Percentiles rank a stretch among this genome's conserved stretches.
These are phyloP conservation scores for Agriopis leucophaearia DNA, from an alignment of 2,888 invertebrate genomes.

Conservation along the genomic window DNA sequence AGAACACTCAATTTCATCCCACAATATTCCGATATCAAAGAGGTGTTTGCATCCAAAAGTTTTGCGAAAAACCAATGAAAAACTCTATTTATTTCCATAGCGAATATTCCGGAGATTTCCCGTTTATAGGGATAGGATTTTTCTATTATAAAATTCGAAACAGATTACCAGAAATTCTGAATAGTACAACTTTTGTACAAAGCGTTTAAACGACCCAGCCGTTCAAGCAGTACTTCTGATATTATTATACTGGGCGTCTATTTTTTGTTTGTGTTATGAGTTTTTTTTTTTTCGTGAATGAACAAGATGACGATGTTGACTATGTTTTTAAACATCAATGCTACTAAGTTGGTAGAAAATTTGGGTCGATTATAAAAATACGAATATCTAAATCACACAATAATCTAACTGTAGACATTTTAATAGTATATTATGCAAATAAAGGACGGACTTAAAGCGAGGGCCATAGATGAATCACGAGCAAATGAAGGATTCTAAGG, in stretches of 20 bases:
- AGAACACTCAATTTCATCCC: slow-evolving; percentile 1
- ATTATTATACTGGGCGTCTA: background rate
- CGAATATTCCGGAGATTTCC: background rate
- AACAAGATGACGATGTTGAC: no score
- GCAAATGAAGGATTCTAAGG: no score
- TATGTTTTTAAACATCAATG: no score
- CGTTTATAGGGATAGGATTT: background rate
- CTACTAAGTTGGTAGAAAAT: no score
- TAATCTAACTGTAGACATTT: no score
- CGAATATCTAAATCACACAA: no score
- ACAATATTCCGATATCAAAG: slow-evolving; percentile 11
- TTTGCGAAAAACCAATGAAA: slow-evolving; percentile 6
- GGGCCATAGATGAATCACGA: no score
- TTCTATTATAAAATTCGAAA: background rate
- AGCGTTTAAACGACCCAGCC: background rate
- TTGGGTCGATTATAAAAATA: no score
- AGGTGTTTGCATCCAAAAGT: slow-evolving; percentile 11
- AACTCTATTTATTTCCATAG: slow-evolving; percentile 3
- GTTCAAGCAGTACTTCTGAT: background rate
- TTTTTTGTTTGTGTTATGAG: no score
- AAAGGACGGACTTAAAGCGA: no score
- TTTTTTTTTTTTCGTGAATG: no score
- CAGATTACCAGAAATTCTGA: background rate
- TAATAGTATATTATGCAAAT: no score
- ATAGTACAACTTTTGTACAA: background rate